A percentile compares a stretch with the other conserved stretches of the same genome.
Evolutionary conservation across 2,888 invertebrate genomes (phyloP).

Genomic region (Thymelicus acteon): DNA sequence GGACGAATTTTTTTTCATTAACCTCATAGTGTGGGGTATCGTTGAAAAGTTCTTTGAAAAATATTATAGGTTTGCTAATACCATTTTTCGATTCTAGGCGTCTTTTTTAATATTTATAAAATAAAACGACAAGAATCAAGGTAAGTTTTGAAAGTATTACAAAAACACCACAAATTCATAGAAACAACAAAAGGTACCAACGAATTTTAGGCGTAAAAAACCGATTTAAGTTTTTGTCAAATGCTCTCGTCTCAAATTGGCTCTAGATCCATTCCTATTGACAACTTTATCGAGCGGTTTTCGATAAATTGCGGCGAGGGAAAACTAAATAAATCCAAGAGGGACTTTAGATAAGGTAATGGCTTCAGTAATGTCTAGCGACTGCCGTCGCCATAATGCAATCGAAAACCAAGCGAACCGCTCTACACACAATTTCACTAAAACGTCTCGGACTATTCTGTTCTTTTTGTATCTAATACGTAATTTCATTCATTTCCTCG

Average conservation of each 20-base stretch:
- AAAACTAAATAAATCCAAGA: constrained; percentile 85
- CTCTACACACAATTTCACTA: constrained; percentile 58
- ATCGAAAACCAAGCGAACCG: constrained; percentile 73
- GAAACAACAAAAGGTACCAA: constrained; percentile 40
- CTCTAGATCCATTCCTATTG: constrained; percentile 82
- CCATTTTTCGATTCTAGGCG: too few species aligned
- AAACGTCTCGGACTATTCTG: constrained; percentile 47
- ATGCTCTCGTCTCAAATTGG: constrained; percentile 78
- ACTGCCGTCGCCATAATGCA: constrained; percentile 79
- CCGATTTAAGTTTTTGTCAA: constrained; percentile 71
- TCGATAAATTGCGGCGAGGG: constrained; percentile 84
- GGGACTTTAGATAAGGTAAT: constrained; percentile 85
- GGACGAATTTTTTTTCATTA: too few species aligned
- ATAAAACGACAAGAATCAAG: too few species aligned
- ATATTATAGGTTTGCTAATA: too few species aligned
- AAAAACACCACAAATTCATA: constrained; percentile 11
- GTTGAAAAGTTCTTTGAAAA: too few species aligned
- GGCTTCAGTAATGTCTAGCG: constrained; percentile 82
- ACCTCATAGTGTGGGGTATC: too few species aligned
- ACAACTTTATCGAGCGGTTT: constrained; percentile 84
- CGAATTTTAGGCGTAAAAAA: constrained; percentile 54
- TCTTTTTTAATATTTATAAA: too few species aligned
- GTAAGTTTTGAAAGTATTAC: neutral
- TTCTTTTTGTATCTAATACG: constrained; percentile 43
- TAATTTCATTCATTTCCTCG: constrained; percentile 19